Evolutionary conservation across 2,113 vertebrate species (phyloP).

Genomic region (Hippocampus barbouri): DNA sequence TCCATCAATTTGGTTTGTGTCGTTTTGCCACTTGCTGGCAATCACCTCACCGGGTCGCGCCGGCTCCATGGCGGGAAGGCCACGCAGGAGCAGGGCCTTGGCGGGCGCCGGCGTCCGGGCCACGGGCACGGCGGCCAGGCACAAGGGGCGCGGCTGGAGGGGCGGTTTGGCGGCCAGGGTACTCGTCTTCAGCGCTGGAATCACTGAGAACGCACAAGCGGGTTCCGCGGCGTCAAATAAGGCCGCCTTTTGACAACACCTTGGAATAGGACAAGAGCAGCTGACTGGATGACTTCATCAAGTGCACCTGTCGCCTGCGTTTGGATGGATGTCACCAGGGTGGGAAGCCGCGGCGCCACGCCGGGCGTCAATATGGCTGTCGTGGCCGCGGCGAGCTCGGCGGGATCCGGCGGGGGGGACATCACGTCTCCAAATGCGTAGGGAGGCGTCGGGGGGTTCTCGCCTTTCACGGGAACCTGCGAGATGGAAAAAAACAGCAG

Average conservation of each 20-base stretch:
- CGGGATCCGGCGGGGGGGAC: slow-evolving; percentile 68
- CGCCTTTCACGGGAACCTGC: slow-evolving; percentile 75
- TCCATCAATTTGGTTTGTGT: too few relatives aligned
- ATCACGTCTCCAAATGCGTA: slow-evolving; percentile 82
- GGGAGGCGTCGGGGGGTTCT: slow-evolving; percentile 80
- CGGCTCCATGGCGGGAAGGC: slow-evolving; percentile 68
- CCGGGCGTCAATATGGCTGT: slow-evolving; percentile 3
- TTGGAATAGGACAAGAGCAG: too few relatives aligned
- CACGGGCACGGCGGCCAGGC: slow-evolving; percentile 67
- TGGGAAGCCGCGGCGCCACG: slow-evolving; percentile 9
- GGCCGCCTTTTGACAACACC: too few relatives aligned
- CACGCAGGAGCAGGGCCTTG: slow-evolving; percentile 78
- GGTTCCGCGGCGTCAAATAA: background rate
- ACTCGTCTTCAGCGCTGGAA: slow-evolving; percentile 58
- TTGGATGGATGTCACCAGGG: slow-evolving; percentile 20
- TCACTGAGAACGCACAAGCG: slow-evolving; percentile 12
- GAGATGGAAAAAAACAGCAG: background rate
- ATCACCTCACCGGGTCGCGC: slow-evolving; percentile 59
- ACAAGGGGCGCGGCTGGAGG: slow-evolving; percentile 79
- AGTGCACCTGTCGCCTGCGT: slow-evolving; percentile 39
- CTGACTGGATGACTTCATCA: background rate
- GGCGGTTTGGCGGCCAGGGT: slow-evolving; percentile 73
- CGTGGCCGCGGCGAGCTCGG: slow-evolving; percentile 75
- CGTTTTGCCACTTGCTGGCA: too few relatives aligned
- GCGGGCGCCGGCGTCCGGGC: slow-evolving; percentile 57